Conservation (phyloP, 2,113 vertebrate genomes). For the Entelurus aequoreus region DNA sequence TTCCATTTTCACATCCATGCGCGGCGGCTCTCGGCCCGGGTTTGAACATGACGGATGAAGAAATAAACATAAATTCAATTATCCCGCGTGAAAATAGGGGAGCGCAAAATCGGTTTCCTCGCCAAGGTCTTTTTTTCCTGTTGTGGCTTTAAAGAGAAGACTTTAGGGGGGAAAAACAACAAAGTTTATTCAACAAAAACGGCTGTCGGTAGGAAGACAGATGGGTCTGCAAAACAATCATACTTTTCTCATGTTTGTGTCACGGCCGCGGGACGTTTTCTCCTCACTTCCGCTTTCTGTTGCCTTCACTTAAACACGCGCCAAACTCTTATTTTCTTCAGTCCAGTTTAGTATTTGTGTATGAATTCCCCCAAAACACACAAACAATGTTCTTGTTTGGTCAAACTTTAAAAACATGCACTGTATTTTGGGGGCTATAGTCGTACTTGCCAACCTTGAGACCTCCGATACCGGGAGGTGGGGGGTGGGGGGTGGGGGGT, state of each 20-base stretch:
- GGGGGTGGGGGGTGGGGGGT: too few species aligned
- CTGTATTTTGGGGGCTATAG: too few species aligned
- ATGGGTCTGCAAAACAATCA: neutral
- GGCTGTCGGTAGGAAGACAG: neutral
- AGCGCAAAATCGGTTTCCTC: constrained; percentile 4
- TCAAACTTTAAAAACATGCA: too few species aligned
- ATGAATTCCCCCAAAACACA: too few species aligned
- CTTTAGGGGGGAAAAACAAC: neutral
- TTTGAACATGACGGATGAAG: constrained; percentile 8
- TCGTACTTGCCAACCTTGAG: too few species aligned
- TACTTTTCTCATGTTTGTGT: neutral
- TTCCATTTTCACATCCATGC: neutral
- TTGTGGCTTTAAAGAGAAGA: neutral
- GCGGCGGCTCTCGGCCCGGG: neutral
- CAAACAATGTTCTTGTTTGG: too few species aligned
- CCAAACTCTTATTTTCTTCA: too few species aligned
- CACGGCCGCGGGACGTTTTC: neutral
- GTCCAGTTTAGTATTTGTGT: too few species aligned
- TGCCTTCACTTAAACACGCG: too few species aligned
- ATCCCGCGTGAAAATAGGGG: neutral
- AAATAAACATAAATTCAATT: constrained; percentile 9
- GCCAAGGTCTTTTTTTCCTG: neutral
- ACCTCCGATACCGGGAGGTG: too few species aligned
- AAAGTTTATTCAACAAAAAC: neutral
- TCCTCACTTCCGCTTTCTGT: too few species aligned